Evolutionary conservation across 2,113 vertebrate species (phyloP), one percentile per base, ranked within the genome.

Genomic region (Motacilla alba): DNA sequence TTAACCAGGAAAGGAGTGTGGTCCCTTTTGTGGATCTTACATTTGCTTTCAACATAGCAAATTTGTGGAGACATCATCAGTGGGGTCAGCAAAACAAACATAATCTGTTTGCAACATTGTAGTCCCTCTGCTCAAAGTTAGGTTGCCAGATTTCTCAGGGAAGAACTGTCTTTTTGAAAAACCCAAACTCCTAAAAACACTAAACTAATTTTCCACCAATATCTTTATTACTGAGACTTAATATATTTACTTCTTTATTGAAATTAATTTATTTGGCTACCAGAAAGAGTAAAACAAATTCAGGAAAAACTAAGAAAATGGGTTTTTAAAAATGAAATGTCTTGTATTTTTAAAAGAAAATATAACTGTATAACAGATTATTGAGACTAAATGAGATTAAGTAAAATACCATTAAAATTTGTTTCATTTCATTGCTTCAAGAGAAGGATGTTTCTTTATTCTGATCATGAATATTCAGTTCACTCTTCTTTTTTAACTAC

Each of bases 171-270:
- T 49, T 69, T 64, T 75, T 53, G 59, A 72, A 9, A 70, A 63
- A 58, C 11, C 33, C 27, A 31, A 89, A 62, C 16, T 4, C 59
- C 52, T 72, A 15, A 33, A 79, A 82, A 53, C 56, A 37, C 2
- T 3, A 33, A 35, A 31, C 8, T 9, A 4, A 28, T 74, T 31
- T 62, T 4, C 1, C 2, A 1, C 15, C 23, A 3, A 26, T 86
- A 56, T 62, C 27, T 75, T 75, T 30, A 75, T 75, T 83, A 35
- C 5, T n/a, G 12, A 79, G 27, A 79, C 8, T 44, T 70, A 11
- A 62, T 67, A 27, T 24, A 62, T 53, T 53, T 66, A 33, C 12
- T 56, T 17, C 2, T 75, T 35, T 44, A 43, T 33, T 82, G 23
- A 62, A 79, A 74, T 35, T 2, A 69, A 43, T 82, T 56, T 85